Evolutionary conservation across 2,797 vertebrate genomes (phyloP), one percentile per base, ranked within the genome.

Genomic region (Sylvilagus floridanus): DNA sequence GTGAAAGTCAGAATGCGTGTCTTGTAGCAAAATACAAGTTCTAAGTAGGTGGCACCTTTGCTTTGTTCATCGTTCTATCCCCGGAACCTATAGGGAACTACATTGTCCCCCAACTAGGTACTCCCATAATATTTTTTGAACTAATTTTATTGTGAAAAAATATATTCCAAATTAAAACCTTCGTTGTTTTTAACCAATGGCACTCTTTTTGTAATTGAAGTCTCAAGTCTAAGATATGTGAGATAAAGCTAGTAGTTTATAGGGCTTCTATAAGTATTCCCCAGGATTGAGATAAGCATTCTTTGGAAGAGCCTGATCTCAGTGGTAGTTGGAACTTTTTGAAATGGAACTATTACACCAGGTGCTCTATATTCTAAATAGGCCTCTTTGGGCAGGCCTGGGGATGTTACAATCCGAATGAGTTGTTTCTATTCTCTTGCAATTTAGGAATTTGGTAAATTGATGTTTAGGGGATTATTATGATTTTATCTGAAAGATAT

Each of bases 381-480:
- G 10, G 7, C 9, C 7, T 60, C 87, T 83, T 1, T 79, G 47
- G 17, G 84, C 7, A 83, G 17, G 24, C 52, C 83, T 69, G 81
- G 50, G 37, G 26, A 52, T 24, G 62, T 63, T 76, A 76, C 26
- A 89, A 78, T 72, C 86, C 73, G 17, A 89, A 63, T 86, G 30
- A 91, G 7, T 89, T 84, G 37, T 54, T 68, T 82, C 57, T 76
- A 66, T 89, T 76, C 24, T 35, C 63, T 95, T 63, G 21, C 73
- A 92, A 72, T 77, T 82, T 50, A 88, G 42, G 35, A 42, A 75
- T 94, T 75, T 88, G 90, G 71, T 68, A 88, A 75, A 94, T 78
- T 30, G 37, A 96, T 82, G 72, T 85, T 54, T 24, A 78, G 47
- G 62, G 13, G 14, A 77, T 89, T 52, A 66, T 21, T 82, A 10